Evolutionary conservation across 2,797 vertebrate genomes (phyloP), one percentile per base, ranked within the genome.

Genomic region (Chaunax sp.): DNA sequence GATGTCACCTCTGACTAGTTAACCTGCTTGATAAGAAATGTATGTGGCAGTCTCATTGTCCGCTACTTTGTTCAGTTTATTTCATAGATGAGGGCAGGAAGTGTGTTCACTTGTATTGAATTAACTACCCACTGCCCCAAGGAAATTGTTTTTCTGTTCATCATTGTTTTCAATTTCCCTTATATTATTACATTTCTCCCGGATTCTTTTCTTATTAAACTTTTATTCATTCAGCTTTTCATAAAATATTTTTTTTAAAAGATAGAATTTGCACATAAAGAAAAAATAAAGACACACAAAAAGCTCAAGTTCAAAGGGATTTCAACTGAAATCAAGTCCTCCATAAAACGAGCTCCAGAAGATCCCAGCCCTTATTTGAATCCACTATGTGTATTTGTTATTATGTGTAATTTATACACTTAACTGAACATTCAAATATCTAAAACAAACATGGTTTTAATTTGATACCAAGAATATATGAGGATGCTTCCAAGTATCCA

Each of bases 231-330:
- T 70, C 37, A 73, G 47, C 26, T 25, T 15, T 30, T 54, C 11
- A 23, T 64, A 35, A 35, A 35, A 35, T 30, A 30, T 30, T n/a
- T n/a, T n/a, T n/a, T n/a, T 4, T 30, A 30, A 35, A 8, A 61
- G 1, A 57, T 38, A 38, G 50, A 0, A 83, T 83, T 85, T 83
- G 61, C 70, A 79, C 76, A 74, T 46, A 53, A 66, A 53, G 22
- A 22, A 60, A 77, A 19, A 71, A 30, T 28, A 50, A 26, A 50
- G 41, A 53, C 5, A 26, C 13, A 69, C 33, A 68, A 37, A 40
- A 70, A 62, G 68, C 25, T 30, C 8, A 8, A 54, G 30, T 67
- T 77, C 33, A 61, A 67, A 55, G 49, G 30, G 44, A 70, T 72
- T 80, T 80, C n/a, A 62, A 26, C 43, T 28, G 56, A 37, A 61